Conservation (phyloP, 2,113 vertebrate species). For the Leptobrachium ailaonicum region DNA sequence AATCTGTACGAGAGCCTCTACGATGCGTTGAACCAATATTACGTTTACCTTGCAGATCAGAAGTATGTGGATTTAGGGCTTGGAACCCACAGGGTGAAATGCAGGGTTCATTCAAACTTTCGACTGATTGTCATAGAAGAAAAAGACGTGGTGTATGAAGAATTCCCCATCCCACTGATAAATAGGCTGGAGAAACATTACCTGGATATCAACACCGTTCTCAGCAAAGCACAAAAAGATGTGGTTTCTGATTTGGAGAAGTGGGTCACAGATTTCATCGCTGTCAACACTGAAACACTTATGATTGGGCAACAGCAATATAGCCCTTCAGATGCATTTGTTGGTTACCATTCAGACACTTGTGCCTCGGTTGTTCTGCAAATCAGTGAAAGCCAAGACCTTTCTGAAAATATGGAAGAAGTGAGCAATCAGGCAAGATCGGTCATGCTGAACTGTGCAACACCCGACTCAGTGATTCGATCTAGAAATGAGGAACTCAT, state of each 20-base stretch:
- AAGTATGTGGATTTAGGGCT: constrained; percentile 94
- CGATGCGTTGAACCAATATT: constrained; percentile 95
- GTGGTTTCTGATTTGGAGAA: constrained; percentile 67
- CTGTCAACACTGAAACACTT: constrained; percentile 45
- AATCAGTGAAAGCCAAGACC: constrained; percentile 56
- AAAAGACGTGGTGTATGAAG: constrained; percentile 83
- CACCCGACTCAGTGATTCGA: constrained; percentile 88
- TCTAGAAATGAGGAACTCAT: constrained; percentile 63
- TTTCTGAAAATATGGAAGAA: constrained; percentile 52
- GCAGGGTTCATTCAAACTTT: constrained; percentile 86
- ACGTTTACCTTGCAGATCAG: constrained; percentile 88
- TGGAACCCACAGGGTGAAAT: constrained; percentile 94
- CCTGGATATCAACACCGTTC: constrained; percentile 82
- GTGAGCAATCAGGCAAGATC: constrained; percentile 67
- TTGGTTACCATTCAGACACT: constrained; percentile 86
- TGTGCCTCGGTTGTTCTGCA: constrained; percentile 88
- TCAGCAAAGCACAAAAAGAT: constrained; percentile 71
- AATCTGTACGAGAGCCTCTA: constrained; percentile 97
- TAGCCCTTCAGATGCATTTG: constrained; percentile 78
- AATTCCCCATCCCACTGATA: constrained; percentile 92
- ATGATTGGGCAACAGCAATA: constrained; percentile 63
- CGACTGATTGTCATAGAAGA: constrained; percentile 91
- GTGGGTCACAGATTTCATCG: constrained; percentile 75
- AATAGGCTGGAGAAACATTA: constrained; percentile 97
- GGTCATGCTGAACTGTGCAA: constrained; percentile 83